Percentiles rank a stretch among this genome's conserved stretches.
phyloP scores from a whole-genome alignment of 1,140 invertebrate genomes.

The Drosophila rhopaloa region DNA sequence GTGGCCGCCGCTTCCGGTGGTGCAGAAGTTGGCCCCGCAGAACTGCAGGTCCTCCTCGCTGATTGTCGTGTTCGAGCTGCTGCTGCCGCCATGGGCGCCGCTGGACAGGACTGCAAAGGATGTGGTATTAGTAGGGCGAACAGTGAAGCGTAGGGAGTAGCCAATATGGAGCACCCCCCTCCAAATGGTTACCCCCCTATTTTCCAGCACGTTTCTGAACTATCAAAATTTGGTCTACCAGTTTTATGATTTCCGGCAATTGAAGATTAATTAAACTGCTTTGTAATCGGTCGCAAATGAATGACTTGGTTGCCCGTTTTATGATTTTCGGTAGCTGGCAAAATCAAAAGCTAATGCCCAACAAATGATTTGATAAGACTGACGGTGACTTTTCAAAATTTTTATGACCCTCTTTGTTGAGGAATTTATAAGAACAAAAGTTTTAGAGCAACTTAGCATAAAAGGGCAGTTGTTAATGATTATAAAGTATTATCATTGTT shows the following conservation, averaged over 20 bases:
- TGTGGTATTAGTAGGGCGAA: neutral
- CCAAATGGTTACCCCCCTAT: too few species aligned
- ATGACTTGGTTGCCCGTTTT: neutral
- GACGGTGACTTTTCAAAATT: neutral
- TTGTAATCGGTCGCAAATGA: neutral
- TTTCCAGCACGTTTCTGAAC: too few species aligned
- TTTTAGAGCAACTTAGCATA: too few species aligned
- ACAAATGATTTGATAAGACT: conserved; percentile 14
- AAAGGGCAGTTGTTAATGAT: too few species aligned
- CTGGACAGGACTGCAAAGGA: conserved; percentile 88
- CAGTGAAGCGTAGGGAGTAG: too few species aligned
- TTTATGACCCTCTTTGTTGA: neutral
- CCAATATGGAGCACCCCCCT: too few species aligned
- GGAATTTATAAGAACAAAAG: neutral
- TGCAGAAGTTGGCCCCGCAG: conserved; percentile 94
- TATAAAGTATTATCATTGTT: too few species aligned
- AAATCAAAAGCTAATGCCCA: conserved; percentile 33
- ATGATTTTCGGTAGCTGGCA: conserved; percentile 12
- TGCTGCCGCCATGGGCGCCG: conserved; percentile 88
- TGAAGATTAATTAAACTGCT: neutral
- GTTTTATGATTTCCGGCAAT: neutral
- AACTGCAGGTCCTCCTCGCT: conserved; percentile 86
- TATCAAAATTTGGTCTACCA: too few species aligned
- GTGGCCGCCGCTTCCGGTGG: conserved; percentile 87
- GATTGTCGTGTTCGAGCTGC: conserved; percentile 85